Evolutionary conservation across 2,888 invertebrate genomes (phyloP).

Genomic region (Aspidiotus rigidus): DNA sequence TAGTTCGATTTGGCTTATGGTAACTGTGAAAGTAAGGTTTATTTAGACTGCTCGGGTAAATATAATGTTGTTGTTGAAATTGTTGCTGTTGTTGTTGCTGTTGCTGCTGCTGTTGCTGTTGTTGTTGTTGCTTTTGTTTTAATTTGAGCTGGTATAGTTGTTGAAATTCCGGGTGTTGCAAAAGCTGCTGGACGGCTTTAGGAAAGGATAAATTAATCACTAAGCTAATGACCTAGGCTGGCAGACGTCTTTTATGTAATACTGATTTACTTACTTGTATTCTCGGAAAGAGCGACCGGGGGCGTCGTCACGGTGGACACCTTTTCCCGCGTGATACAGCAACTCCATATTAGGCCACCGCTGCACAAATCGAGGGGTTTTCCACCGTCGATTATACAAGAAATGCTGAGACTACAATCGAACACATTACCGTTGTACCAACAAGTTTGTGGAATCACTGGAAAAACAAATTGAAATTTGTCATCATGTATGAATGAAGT

Average conservation of each 20-base stretch:
- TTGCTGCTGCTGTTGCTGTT: slow-evolving; percentile 37
- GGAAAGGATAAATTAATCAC: neutral
- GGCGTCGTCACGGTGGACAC: slow-evolving; percentile 46
- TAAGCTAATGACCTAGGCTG: no score
- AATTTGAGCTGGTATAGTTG: slow-evolving; percentile 34
- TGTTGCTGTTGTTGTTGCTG: slow-evolving; percentile 26
- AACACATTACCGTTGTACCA: slow-evolving; percentile 77
- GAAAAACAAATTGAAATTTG: neutral
- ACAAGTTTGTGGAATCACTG: slow-evolving; percentile 82
- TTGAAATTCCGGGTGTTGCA: slow-evolving; percentile 37
- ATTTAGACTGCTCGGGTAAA: slow-evolving; percentile 35
- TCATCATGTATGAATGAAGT: no score
- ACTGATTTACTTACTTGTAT: slow-evolving; percentile 67
- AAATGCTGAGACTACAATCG: slow-evolving; percentile 81
- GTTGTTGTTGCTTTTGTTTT: slow-evolving; percentile 36
- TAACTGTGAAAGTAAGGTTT: slow-evolving; percentile 29
- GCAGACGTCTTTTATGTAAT: no score
- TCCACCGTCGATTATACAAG: slow-evolving; percentile 79
- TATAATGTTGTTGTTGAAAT: slow-evolving; percentile 35
- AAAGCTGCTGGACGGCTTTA: slow-evolving; percentile 37
- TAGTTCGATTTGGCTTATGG: slow-evolving; percentile 21
- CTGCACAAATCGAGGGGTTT: slow-evolving; percentile 82
- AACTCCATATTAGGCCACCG: slow-evolving; percentile 90
- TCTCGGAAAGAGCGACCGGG: slow-evolving; percentile 47
- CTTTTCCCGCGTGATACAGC: slow-evolving; percentile 66